Evolutionary conservation across 2,888 invertebrate genomes (phyloP), one percentile per base, ranked within the genome.

Genomic region (Drosophila austrosaltans): DNA sequence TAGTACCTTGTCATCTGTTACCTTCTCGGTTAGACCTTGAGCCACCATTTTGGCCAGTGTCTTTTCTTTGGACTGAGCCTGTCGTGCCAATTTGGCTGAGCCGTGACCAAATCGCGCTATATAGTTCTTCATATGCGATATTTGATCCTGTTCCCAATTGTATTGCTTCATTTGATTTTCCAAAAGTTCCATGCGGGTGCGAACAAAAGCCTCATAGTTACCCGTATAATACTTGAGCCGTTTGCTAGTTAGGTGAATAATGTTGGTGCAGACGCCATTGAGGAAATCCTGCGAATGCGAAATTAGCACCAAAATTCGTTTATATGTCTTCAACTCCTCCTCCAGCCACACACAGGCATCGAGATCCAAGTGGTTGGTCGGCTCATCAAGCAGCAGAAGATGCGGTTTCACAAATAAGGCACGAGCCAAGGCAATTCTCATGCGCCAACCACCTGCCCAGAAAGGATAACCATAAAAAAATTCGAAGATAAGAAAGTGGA

Each of bases 261-360:
- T 98, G 92, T 99, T 99, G 7, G 97, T 97, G 92, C 97, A 97
- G 67, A 99, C 98, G 70, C 99, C 99, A 92, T 99, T 99, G 85
- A 99, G 94, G 93, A 99, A 99, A 95, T 99, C 98, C 94, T 99
- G 99, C 3, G 99, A 99, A 93, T 99, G 99, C 1, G 99, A 99
- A 85, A 99, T 98, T 77, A 99, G 95, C 73, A 99, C 97, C 89
- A 99, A 94, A 92, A 99, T 99, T 85, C 99, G 95, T 93, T 98
- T 98, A 93, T 99, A 99, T 75, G 96, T 96, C 93, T 98, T 98
- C 53, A 99, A 94, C 93, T 99, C 99, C 92, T 98, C 98, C 93
- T 99, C 99, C 66, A 99, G 94, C 99, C 99, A 99, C 56, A 99
- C 99, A 92, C 99, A 99, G 67, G 99, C 99, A 91, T 99, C 98